Conservation (phyloP, 1,140 invertebrate species). For the Drosophila kanapiae region DNA sequence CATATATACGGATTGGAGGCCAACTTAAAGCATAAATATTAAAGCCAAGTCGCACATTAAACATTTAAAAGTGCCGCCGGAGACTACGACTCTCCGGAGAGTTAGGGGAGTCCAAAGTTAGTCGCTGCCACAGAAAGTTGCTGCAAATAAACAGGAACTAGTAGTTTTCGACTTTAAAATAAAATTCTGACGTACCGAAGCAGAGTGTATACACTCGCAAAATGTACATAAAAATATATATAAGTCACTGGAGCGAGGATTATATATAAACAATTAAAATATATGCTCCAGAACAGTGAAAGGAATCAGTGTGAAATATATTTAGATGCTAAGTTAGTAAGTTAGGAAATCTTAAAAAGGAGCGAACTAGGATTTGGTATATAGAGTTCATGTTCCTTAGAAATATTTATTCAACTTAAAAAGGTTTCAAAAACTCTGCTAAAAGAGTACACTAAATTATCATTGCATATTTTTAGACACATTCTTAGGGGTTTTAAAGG, state of each 20-base stretch:
- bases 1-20: background rate
- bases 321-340: too few relatives aligned
- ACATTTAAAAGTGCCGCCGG: constrained; percentile 21
- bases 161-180: background rate
- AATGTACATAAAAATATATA: background rate
- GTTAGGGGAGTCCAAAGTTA: background rate
- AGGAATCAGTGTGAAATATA: too few relatives aligned
- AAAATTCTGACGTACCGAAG: background rate
- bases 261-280: background rate
- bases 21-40: constrained; percentile 41
- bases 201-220: background rate
- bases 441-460: too few relatives aligned
- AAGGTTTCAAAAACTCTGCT: too few relatives aligned
- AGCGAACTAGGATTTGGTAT: too few relatives aligned
- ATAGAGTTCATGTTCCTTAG: too few relatives aligned
- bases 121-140: background rate
- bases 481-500: too few relatives aligned
- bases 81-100: background rate
- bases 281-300: too few relatives aligned
- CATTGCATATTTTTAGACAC: too few relatives aligned
- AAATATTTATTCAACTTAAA: too few relatives aligned
- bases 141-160: constrained; percentile 13
- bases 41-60: constrained; percentile 8
- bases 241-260: background rate
- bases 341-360: too few relatives aligned